phyloP scores from a whole-genome alignment of 1,140 invertebrate species.

The Pseudomyrmex cubaensis region DNA sequence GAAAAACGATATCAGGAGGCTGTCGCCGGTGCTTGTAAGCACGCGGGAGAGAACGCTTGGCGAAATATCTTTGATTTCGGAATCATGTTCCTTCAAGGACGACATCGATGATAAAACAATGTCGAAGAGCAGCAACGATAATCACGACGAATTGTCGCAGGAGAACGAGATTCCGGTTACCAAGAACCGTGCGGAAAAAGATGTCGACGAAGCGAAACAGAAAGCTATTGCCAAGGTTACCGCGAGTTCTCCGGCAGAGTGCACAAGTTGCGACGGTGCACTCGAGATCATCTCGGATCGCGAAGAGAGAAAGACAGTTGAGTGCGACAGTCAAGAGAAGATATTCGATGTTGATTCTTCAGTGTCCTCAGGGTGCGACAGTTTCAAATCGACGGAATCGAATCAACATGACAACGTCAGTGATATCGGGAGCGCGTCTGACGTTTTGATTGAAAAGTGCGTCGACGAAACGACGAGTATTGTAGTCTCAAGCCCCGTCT shows the following conservation, averaged over 20 bases:
- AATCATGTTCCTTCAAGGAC: constrained; percentile 67
- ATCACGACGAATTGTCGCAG: not conserved
- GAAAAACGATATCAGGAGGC: constrained; percentile 80
- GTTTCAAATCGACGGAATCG: not conserved
- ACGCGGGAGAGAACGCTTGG: constrained; percentile 81
- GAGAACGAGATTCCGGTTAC: not conserved
- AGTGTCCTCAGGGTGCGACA: not conserved
- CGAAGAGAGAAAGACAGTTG: not conserved
- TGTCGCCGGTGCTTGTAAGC: constrained; percentile 82
- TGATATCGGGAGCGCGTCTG: not conserved
- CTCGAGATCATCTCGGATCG: not conserved
- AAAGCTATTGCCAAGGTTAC: not conserved
- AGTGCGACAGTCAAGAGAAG: not conserved
- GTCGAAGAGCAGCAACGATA: not conserved
- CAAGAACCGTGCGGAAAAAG: no score
- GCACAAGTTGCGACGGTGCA: not conserved
- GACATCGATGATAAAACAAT: not conserved
- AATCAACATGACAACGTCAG: constrained; percentile 10
- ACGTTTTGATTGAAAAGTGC: not conserved
- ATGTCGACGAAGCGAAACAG: not conserved
- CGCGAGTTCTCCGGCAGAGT: not conserved
- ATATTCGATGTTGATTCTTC: constrained; percentile 25
- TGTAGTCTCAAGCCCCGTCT: not conserved
- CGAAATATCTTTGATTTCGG: constrained; percentile 81
- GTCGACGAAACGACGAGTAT: not conserved